Evolutionary conservation across 1,140 invertebrate genomes (phyloP).

Genomic region (Pachyrhynchus sulphureomaculatus): DNA sequence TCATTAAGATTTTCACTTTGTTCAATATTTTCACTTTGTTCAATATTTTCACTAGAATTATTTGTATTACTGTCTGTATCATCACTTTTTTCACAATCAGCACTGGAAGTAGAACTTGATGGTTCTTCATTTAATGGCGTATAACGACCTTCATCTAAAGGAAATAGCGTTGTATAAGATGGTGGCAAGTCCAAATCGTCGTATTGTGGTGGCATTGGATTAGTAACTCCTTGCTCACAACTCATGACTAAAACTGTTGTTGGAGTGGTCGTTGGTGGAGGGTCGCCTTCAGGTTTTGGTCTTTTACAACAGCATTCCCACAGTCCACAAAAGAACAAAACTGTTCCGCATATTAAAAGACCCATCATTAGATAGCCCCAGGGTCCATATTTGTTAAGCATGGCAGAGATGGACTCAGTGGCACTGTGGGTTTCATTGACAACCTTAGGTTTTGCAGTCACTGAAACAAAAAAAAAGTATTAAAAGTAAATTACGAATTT

Average conservation of each 20-base stretch:
- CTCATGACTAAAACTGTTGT: slow-evolving; percentile 41
- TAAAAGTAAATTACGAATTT: no score
- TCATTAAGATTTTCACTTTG: slow-evolving; percentile 3
- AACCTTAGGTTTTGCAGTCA: slow-evolving; percentile 28
- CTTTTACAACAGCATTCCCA: slow-evolving; percentile 56
- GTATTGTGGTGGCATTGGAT: slow-evolving; percentile 47
- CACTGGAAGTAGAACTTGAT: neutral
- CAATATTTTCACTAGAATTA: slow-evolving; percentile 6
- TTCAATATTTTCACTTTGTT: slow-evolving; percentile 8
- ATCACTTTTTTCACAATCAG: neutral
- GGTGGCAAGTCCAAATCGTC: slow-evolving; percentile 53
- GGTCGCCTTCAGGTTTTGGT: slow-evolving; percentile 47
- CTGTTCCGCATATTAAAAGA: slow-evolving; percentile 63
- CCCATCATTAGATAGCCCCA: slow-evolving; percentile 67
- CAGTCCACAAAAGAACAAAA: slow-evolving; percentile 64
- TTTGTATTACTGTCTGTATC: neutral
- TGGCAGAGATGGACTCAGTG: slow-evolving; percentile 50
- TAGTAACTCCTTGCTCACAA: slow-evolving; percentile 24
- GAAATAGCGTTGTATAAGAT: slow-evolving; percentile 49
- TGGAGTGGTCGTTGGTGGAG: slow-evolving; percentile 25
- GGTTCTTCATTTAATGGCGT: slow-evolving; percentile 10
- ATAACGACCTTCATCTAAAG: slow-evolving; percentile 25
- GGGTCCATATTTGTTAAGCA: slow-evolving; percentile 62
- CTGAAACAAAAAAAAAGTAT: slow-evolving; percentile 19
- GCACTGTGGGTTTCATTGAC: slow-evolving; percentile 26